A percentile compares a stretch with the other conserved stretches of the same genome.
phyloP scores from a whole-genome alignment of 92 coral and sea anemone species.

The Epizoanthus stellaris region DNA sequence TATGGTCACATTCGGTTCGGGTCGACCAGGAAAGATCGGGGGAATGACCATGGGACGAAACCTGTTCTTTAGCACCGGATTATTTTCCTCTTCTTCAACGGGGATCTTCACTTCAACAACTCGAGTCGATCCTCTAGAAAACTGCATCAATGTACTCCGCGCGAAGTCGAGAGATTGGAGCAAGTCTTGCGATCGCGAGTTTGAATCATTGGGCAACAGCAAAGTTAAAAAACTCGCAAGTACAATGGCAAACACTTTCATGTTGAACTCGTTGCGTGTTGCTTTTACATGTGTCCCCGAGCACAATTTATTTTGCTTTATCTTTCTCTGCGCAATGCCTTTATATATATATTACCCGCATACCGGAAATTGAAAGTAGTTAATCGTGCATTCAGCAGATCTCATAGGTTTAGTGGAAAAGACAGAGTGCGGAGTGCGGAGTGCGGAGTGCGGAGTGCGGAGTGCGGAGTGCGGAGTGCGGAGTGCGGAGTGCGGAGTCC shows the following conservation, averaged over 20 bases:
- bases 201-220: not conserved
- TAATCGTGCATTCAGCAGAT: no score
- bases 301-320: no score
- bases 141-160: conserved; percentile 62
- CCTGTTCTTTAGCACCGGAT: not conserved
- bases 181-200: not conserved
- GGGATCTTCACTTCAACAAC: conserved; percentile 66
- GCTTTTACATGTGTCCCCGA: no score
- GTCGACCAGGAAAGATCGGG: no score
- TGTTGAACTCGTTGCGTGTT: not conserved
- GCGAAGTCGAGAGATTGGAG: conserved; percentile 42
- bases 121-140: conserved; percentile 69
- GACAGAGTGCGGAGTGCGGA: no score
- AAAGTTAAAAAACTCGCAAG: not conserved
- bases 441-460: no score
- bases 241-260: not conserved
- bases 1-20: not conserved
- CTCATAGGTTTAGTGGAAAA: no score
- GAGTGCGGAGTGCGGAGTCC: no score
- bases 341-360: no score
- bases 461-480: no score
- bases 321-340: no score
- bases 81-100: conserved; percentile 26
- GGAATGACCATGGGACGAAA: not conserved
- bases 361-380: no score